Conservation (phyloP, 2,888 invertebrate species). For the Rhagophthalmus giganteus region DNA sequence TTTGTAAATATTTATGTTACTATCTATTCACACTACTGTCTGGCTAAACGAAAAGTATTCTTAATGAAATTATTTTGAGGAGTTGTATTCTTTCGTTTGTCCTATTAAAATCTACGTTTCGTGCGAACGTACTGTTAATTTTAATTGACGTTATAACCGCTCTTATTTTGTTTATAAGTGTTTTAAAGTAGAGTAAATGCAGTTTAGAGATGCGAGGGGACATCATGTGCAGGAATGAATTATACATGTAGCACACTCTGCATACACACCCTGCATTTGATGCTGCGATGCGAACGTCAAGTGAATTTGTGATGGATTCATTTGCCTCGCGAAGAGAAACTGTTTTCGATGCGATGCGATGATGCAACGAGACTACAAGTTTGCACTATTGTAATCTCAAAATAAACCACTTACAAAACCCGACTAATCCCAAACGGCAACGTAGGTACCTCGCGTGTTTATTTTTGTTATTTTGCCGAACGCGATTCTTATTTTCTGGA, state of each 20-base stretch:
- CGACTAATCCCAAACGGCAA: too few relatives aligned
- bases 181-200: conserved; percentile 13
- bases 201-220: conserved; percentile 18
- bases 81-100: background rate
- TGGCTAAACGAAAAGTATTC: background rate
- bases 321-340: conserved; percentile 24
- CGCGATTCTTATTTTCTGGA: too few relatives aligned
- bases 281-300: conserved; percentile 29
- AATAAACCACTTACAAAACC: too few relatives aligned
- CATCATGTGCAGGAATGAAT: conserved; percentile 28
- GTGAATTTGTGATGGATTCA: conserved; percentile 34
- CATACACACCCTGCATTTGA: conserved; percentile 31
- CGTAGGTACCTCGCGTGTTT: too few relatives aligned
- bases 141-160: background rate
- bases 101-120: background rate
- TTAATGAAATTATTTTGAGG: too few relatives aligned
- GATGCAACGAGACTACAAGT: background rate
- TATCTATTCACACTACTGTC: background rate
- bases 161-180: background rate
- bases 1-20: background rate
- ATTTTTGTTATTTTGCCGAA: too few relatives aligned
- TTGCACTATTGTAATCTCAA: background rate
- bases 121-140: background rate
- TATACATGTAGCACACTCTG: conserved; percentile 30
- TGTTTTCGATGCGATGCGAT: conserved; percentile 13